Evolutionary conservation across 1,140 invertebrate species (phyloP), one percentile per base, ranked within the genome.

Genomic region (Heliothis subflexa): DNA sequence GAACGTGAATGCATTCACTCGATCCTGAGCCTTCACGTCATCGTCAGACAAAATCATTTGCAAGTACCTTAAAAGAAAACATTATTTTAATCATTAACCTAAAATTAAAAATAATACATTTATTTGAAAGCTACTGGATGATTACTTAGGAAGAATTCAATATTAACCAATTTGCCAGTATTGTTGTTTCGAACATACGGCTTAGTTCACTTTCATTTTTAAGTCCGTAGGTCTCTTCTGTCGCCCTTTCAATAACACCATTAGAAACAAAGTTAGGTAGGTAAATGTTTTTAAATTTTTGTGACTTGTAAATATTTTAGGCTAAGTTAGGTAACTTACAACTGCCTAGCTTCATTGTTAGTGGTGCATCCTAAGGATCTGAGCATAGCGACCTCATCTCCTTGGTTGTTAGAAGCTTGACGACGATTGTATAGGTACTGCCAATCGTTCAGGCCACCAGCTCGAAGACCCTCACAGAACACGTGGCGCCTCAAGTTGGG

Each of bases 341-440:
- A 81, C 74, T 87, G 54, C 12, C 89, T 81, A 47, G 90, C 91
- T 16, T 78, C 54, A 2, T 79, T 75, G 28, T 92, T 80, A 0
- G 80, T 88, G 5, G 95, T 95, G 81, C 96, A 96, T 1, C 96
- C 96, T 11, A 96, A 88, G 2, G 95, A 93, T 2, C 94, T 89
- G 0, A 96, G 85, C 79, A 96, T 95, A 7, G 95, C 93, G 1
- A 95, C 89, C 78, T 95, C 93, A 78, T 96, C 96, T 0, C 94
- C 95, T 14, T 95, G 95, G 68, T 95, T 95, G 70, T 95, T 95
- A 1, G 95, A 94, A 0, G 86, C 83, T 14, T 86, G 77, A 75
- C 95, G 95, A 11, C 94, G 86, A 0, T 95, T 80, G 78, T 95
- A 94, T 12, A 96, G 79, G 71, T 94, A 95, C 0, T 93, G 79